Evolutionary conservation across 1,140 invertebrate genomes (phyloP).

Genomic region (Oreohelix idahoensis): DNA sequence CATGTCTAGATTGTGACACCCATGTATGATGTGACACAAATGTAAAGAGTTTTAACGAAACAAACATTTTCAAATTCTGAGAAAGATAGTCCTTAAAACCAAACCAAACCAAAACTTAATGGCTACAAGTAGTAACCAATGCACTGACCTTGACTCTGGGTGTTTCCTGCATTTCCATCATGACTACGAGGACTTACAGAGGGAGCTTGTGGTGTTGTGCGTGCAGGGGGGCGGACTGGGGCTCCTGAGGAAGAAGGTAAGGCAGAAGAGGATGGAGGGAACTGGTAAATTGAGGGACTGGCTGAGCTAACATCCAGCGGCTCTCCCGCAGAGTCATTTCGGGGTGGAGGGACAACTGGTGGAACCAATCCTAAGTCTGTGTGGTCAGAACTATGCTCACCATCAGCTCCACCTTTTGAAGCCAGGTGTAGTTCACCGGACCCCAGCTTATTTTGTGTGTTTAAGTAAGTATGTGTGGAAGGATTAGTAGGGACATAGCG

Average conservation of each 20-base stretch:
- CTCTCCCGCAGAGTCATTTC: constrained; percentile 6
- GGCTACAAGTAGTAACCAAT: background rate
- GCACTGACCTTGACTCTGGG: background rate
- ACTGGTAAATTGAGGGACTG: constrained; percentile 39
- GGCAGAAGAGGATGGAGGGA: constrained; percentile 26
- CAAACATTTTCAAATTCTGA: no score
- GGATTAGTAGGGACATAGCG: background rate
- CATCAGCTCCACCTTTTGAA: background rate
- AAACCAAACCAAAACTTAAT: background rate
- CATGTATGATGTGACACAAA: no score
- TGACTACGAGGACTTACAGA: constrained; percentile 15
- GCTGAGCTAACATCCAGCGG: constrained; percentile 8
- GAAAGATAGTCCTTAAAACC: no score
- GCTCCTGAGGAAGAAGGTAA: background rate
- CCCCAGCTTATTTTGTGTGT: constrained; percentile 35
- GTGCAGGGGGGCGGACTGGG: constrained; percentile 32
- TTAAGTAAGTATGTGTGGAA: constrained; percentile 34
- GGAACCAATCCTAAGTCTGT: background rate
- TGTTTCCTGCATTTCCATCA: background rate
- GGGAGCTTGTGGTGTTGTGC: background rate
- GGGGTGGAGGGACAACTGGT: constrained; percentile 27
- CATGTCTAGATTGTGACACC: no score
- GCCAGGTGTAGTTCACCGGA: constrained; percentile 6
- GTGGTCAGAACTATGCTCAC: background rate
- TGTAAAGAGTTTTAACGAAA: no score